A percentile compares a stretch with the other conserved stretches of the same genome.
Conservation (phyloP, 2,888 invertebrate species). For the Yponomeuta evonymella region DNA sequence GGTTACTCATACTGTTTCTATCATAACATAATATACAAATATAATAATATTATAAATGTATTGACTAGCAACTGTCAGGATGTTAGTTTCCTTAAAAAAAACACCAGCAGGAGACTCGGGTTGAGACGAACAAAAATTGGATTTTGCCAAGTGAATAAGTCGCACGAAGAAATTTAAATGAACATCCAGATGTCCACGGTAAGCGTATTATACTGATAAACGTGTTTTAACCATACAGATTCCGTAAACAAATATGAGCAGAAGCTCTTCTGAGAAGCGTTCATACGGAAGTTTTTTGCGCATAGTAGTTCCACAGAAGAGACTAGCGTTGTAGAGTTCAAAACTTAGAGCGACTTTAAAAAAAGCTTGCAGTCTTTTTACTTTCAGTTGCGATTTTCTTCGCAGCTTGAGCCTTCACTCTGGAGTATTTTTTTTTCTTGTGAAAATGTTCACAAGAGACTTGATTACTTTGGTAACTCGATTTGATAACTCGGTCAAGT, state of each 20-base stretch:
- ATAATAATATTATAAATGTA: too few relatives aligned
- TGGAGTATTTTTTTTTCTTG: neutral
- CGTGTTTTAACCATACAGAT: neutral
- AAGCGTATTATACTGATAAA: neutral
- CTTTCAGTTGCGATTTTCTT: neutral
- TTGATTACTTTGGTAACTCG: too few relatives aligned
- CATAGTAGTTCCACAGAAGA: neutral
- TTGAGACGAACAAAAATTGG: too few relatives aligned
- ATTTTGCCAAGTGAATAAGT: neutral
- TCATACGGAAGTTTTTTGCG: neutral
- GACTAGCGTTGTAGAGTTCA: neutral
- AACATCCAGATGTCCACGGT: neutral
- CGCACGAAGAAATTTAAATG: neutral
- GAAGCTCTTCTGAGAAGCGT: neutral
- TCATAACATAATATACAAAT: too few relatives aligned
- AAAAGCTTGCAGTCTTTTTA: neutral
- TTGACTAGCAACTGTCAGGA: too few relatives aligned
- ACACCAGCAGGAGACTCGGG: too few relatives aligned
- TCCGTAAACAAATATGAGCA: neutral
- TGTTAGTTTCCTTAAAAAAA: too few relatives aligned
- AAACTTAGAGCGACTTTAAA: slow-evolving; percentile 1
- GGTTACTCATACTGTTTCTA: too few relatives aligned
- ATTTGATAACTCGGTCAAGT: too few relatives aligned
- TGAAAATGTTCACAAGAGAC: too few relatives aligned
- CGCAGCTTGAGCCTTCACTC: neutral